Base-by-base conservation (phyloP, 2,113 vertebrate species). In the Paralichthys olivaceus region DNA sequence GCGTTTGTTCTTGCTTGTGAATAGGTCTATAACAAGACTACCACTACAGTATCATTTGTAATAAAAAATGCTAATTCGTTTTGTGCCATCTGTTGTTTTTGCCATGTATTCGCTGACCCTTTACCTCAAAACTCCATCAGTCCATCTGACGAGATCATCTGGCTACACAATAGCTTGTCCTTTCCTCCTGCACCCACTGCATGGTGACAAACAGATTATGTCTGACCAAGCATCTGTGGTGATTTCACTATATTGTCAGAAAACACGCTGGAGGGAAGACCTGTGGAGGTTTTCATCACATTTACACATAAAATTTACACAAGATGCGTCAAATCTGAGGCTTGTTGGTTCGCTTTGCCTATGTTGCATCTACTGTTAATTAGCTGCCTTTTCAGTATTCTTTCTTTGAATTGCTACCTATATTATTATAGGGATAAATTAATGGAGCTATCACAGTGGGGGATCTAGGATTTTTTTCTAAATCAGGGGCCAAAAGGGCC, bases 71-170 rank as follows among this genome's bases (percentile, higher is more conserved):
- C 20, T 9, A 22, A n/a, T 53, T 53, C 72, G 1, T 54, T 65
- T 81, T 60, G 23, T 34, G n/a, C 63, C 54, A 67, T 83, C 78
- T 74, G 84, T 60, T 74, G 17, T 40, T 76, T 28, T 37, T 34
- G 63, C n/a, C 58, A 13, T 58, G 70, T 62, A 79, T 20, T 34
- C 54, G 67, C 59, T 86, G 74, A 45, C 79, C 79, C 81, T 72
- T 83, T 20, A 77, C 64, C 66, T 81, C 56, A 62, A 20, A 75
- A 72, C 79, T 66, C 53, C 1, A 49, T 49, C 45, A 1, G 20
- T 71, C 79, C 65, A 28, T 76, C 80, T 81, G 82, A 89, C 58
- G 81, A 64, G 43, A 70, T 79, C 73, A 77, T 88, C 72, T 79
- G 79, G 34, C 83, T 81, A 54, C 76, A 72, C 69, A 84, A 64